These are phyloP conservation scores for Scalopus aquaticus DNA, from an alignment of 2,113 vertebrate species.

Conservation along the genomic window DNA sequence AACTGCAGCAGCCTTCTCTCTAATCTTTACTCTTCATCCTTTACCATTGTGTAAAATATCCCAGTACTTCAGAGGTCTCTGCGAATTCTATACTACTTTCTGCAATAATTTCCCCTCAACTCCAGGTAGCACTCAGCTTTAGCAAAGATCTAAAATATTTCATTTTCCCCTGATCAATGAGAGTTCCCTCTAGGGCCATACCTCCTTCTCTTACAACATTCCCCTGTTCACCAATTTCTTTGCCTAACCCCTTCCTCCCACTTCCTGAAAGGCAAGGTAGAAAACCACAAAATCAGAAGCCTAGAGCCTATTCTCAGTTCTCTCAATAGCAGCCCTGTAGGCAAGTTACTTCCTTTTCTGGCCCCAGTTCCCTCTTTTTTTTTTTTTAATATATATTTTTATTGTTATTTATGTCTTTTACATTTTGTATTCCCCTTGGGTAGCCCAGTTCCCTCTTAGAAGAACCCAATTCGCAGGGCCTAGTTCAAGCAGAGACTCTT, in stretches of 20 bases:
- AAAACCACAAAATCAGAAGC: neutral
- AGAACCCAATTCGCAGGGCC: neutral
- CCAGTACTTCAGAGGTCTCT: neutral
- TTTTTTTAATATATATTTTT: too few relatives aligned
- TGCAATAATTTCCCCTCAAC: neutral
- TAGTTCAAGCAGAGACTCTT: neutral
- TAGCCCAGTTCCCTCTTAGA: slow-evolving; percentile 62
- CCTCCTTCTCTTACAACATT: neutral
- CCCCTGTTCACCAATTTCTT: neutral
- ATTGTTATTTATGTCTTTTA: too few relatives aligned
- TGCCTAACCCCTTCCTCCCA: neutral
- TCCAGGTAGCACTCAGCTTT: neutral
- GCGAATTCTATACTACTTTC: neutral
- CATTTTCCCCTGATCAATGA: neutral
- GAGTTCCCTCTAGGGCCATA: neutral
- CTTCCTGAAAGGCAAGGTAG: neutral
- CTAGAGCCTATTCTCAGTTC: slow-evolving; percentile 26
- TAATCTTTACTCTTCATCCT: neutral
- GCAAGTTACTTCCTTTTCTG: slow-evolving; percentile 61
- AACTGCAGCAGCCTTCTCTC: neutral
- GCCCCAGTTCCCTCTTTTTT: too few relatives aligned
- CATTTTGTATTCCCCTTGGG: too few relatives aligned
- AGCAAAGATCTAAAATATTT: neutral
- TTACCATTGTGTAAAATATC: neutral
- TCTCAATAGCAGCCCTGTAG: neutral